Base-by-base conservation (phyloP, 2,113 vertebrate genomes). In the Nerophis lumbriciformis region DNA sequence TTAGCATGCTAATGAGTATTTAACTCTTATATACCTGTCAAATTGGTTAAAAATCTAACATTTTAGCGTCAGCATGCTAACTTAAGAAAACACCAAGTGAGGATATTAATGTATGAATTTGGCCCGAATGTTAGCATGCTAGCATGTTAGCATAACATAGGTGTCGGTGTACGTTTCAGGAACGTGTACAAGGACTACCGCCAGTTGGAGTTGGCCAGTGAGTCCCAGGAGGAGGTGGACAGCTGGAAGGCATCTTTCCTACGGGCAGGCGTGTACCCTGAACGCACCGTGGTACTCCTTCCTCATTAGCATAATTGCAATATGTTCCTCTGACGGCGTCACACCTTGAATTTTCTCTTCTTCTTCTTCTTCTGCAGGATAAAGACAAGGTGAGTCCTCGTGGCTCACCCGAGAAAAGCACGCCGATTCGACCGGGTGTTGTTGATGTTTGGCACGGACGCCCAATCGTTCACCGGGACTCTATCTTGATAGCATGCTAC, bases 231-330 rank as follows among this genome's bases (percentile, higher is more conserved):
- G 72, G 97, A 98, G 35, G 86, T 99, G 13, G 97, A 99, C 15
- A 96, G 95, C 48, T 99, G 97, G 96, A 99, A 99, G 69, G 96
- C 96, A n/a, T 99, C 97, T 19, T 98, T 98, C 89, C 90, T 99
- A 65, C 88, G 96, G 54, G 97, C 97, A 10, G 97, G 97, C 38
- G 96, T 99, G 70, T 99, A 99, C 80, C 95, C 97, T 0, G 97
- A 99, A 73, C 93, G 95, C 11, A 93, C 94, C 65, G 88, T 86
- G 87, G 97, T 98, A 83, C 78, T 92, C 49, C 49, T 51, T 92
- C 49, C 49, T 51, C 16, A 9, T 51, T 6, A 11, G 50, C 50
- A 15, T 13, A 16, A 53, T 53, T 37, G 28, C 12, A 53, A 9
- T 47, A 8, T 35, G 19, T 11, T 55, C 8, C 36, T 5, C 15